Conservation (phyloP, 2,888 invertebrate species). For the Axea sp. region DNA sequence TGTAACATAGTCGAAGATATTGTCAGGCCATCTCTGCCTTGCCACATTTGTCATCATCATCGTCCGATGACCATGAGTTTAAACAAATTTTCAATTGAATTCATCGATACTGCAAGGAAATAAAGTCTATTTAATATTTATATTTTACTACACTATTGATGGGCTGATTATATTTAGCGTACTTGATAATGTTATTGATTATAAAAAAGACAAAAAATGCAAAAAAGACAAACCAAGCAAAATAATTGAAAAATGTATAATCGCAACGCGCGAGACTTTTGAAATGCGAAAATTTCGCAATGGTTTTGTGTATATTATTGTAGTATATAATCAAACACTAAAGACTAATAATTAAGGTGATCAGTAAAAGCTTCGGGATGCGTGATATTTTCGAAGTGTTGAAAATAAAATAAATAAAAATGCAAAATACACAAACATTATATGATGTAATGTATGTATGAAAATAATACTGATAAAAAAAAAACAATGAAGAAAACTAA, state of each 20-base stretch:
- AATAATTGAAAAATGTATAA: conserved; percentile 23
- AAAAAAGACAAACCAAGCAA: conserved; percentile 34
- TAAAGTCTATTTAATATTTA: conserved; percentile 74
- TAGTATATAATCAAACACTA: conserved; percentile 78
- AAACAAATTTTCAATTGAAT: conserved; percentile 68
- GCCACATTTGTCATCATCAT: conserved; percentile 39
- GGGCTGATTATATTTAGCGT: conserved; percentile 75
- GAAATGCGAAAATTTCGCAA: conserved; percentile 42
- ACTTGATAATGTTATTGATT: conserved; percentile 70
- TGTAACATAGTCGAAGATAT: conserved; percentile 46
- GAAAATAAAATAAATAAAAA: conserved; percentile 40
- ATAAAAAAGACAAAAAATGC: conserved; percentile 27
- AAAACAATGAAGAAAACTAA: conserved; percentile 44
- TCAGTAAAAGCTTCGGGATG: conserved; percentile 69
- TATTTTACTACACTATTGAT: conserved; percentile 76
- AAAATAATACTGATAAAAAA: conserved; percentile 46
- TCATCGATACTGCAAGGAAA: conserved; percentile 68
- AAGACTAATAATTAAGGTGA: conserved; percentile 78
- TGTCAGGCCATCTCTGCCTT: conserved; percentile 59
- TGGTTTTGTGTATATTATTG: conserved; percentile 76
- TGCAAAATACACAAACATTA: conserved; percentile 63
- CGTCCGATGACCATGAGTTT: conserved; percentile 60
- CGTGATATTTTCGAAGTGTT: conserved; percentile 70
- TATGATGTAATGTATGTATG: conserved; percentile 58
- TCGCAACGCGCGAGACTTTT: conserved; percentile 34